phyloP scores from a whole-genome alignment of 1,140 invertebrate species.

The Sinella curviseta region DNA sequence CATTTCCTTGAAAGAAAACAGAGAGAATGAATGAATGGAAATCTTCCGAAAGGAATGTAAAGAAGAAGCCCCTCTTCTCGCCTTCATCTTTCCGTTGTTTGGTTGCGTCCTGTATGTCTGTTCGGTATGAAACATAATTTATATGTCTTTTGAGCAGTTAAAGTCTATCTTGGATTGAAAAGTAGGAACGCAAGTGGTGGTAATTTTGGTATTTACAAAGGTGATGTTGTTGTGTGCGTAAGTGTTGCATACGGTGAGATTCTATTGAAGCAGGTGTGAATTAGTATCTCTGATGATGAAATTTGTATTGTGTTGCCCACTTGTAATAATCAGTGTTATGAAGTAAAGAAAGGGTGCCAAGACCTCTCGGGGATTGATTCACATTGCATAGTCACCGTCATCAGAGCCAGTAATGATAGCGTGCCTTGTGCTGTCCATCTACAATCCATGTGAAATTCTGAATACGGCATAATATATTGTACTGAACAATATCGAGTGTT shows the following conservation, averaged over 20 bases:
- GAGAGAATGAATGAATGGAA: conserved; percentile 11
- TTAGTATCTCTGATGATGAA: conserved; percentile 10
- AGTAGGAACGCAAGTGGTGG: not conserved
- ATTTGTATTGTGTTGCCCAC: conserved; percentile 17
- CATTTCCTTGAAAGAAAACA: conserved; percentile 16
- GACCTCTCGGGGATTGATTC: conserved; percentile 20
- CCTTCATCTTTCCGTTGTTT: not conserved
- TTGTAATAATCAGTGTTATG: conserved; percentile 24
- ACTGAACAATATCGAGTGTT: too few relatives aligned
- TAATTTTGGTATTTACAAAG: conserved; percentile 20
- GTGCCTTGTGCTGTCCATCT: not conserved
- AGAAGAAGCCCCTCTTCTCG: conserved; percentile 8
- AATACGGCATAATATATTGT: too few relatives aligned
- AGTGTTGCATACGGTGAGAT: not conserved
- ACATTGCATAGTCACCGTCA: not conserved
- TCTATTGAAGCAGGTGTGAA: conserved; percentile 4
- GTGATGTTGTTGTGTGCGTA: not conserved
- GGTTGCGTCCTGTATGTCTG: not conserved
- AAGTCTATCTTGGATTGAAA: not conserved
- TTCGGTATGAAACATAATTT: not conserved
- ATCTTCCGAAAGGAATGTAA: conserved; percentile 17
- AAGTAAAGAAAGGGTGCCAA: not conserved
- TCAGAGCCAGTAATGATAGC: not conserved
- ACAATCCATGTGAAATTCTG: too few relatives aligned
- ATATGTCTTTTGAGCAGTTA: conserved; percentile 15